Percentiles rank a stretch among this genome's conserved stretches.
These are phyloP conservation scores for Diorhabda elongata DNA, from an alignment of 1,140 invertebrate species.

Conservation along the genomic window DNA sequence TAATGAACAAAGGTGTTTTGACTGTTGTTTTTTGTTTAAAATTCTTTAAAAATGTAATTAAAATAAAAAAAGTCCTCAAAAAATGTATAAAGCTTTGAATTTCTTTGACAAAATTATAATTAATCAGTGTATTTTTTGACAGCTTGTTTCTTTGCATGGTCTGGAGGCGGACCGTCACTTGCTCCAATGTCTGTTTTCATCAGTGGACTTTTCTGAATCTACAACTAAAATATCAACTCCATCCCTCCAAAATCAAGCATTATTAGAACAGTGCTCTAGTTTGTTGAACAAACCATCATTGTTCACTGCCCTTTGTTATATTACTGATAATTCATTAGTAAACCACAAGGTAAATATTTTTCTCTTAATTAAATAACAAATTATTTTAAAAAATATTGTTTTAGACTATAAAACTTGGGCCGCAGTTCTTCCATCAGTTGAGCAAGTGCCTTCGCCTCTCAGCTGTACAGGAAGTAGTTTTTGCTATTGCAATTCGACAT, in stretches of 20 bases:
- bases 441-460: constrained; percentile 79
- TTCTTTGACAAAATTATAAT: constrained; percentile 14
- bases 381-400: constrained; percentile 13
- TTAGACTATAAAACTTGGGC: constrained; percentile 68
- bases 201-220: constrained; percentile 59
- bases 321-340: constrained; percentile 66
- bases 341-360: constrained; percentile 54
- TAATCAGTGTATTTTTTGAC: constrained; percentile 27
- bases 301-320: constrained; percentile 73
- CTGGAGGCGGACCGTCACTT: constrained; percentile 84
- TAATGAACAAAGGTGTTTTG: constrained; percentile 38
- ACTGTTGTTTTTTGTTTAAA: constrained; percentile 33
- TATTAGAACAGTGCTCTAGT: constrained; percentile 67
- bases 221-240: constrained; percentile 53
- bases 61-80: constrained; percentile 12
- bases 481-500: constrained; percentile 77
- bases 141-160: constrained; percentile 77
- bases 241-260: constrained; percentile 65
- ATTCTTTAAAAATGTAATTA: constrained; percentile 25
- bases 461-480: constrained; percentile 82
- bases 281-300: constrained; percentile 70
- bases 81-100: constrained; percentile 2
- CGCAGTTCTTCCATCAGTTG: constrained; percentile 75
- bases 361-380: background rate
- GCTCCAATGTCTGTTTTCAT: constrained; percentile 80